These are phyloP conservation scores for Drosophila nasuta DNA, from an alignment of 1,140 invertebrate species.

Conservation along the genomic window DNA sequence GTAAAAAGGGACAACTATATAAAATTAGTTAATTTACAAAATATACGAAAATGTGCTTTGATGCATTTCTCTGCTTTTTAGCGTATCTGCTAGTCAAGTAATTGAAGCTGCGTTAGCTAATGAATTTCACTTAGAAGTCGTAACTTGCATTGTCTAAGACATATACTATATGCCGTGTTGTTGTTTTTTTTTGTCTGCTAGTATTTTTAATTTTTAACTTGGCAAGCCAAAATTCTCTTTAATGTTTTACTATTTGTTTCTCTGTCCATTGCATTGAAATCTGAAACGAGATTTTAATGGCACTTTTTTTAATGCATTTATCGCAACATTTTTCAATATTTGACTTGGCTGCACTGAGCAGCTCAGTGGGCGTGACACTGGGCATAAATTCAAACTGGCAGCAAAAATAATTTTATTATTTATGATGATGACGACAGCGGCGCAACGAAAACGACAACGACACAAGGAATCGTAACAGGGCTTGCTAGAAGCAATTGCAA, in stretches of 20 bases:
- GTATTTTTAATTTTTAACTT: constrained; percentile 27
- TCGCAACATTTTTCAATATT: constrained; percentile 63
- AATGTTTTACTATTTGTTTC: constrained; percentile 27
- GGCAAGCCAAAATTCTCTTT: not conserved
- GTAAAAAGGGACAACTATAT: too few relatives aligned
- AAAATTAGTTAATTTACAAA: too few relatives aligned
- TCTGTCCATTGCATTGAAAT: constrained; percentile 29
- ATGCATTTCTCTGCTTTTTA: not conserved
- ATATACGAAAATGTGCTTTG: too few relatives aligned
- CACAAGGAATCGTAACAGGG: not conserved
- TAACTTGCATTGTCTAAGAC: not conserved
- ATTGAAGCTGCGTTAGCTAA: not conserved
- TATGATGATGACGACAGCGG: constrained; percentile 69
- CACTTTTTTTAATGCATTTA: constrained; percentile 57
- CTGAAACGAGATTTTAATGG: constrained; percentile 76
- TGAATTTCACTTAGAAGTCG: not conserved
- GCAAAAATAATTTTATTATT: constrained; percentile 79
- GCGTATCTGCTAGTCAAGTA: not conserved
- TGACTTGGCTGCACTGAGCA: constrained; percentile 35
- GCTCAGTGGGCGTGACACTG: constrained; percentile 32
- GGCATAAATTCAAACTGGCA: constrained; percentile 80
- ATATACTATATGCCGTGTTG: not conserved
- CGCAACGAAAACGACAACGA: constrained; percentile 19
- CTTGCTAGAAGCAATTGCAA: not conserved
- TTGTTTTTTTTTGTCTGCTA: not conserved